phyloP scores from a whole-genome alignment of 1,140 invertebrate species.

The Sminthurinus signatus region DNA sequence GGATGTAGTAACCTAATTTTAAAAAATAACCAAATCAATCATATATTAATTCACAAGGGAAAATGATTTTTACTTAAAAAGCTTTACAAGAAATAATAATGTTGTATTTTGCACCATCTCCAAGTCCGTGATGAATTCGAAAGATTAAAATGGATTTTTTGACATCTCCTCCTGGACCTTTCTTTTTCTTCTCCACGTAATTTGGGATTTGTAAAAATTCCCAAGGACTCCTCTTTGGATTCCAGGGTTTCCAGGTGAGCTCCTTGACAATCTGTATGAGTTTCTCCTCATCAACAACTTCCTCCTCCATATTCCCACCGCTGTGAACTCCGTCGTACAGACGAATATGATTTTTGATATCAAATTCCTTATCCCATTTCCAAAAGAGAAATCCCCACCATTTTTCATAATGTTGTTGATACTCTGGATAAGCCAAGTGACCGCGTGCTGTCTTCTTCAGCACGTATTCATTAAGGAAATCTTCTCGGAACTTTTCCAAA shows the following conservation, averaged over 20 bases:
- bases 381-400: constrained; percentile 35
- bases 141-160: constrained; percentile 31
- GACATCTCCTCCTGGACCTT: neutral
- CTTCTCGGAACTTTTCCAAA: constrained; percentile 18
- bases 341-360: constrained; percentile 30
- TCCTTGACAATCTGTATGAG: constrained; percentile 26
- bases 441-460: neutral
- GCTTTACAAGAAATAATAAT: too few relatives aligned
- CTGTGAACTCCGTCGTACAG: constrained; percentile 8
- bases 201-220: constrained; percentile 32
- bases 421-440: constrained; percentile 28
- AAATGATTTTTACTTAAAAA: too few relatives aligned
- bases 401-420: constrained; percentile 28
- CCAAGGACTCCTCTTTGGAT: constrained; percentile 22
- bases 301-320: too few relatives aligned
- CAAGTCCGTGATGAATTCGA: constrained; percentile 34
- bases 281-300: neutral
- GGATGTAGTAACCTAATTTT: constrained; percentile 31
- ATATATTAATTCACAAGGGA: too few relatives aligned
- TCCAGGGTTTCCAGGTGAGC: constrained; percentile 25
- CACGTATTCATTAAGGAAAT: constrained; percentile 20
- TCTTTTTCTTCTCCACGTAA: constrained; percentile 4
- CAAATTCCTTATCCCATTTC: constrained; percentile 32
- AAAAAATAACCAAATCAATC: too few relatives aligned
- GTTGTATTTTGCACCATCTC: too few relatives aligned